Evolutionary conservation across 2,113 vertebrate species (phyloP), one percentile per base, ranked within the genome.

Genomic region (Ramphastos sulfuratus): DNA sequence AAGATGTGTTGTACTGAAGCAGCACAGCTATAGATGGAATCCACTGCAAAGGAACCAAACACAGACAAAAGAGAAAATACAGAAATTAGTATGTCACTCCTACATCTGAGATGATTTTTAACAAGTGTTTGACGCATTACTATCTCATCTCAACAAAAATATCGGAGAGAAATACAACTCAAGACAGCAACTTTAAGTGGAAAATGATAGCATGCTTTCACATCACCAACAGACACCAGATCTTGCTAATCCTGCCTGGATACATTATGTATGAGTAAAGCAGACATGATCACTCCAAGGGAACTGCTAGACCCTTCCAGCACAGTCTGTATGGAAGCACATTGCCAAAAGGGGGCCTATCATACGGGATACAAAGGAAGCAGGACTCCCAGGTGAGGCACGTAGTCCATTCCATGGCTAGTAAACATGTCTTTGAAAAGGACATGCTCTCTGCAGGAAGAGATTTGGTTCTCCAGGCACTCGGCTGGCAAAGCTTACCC

Each of bases 171-270:
- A 88, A 93, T 23, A 44, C 44, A 75, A 24, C 28, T 80, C 48
- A 55, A 37, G 64, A 82, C 42, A 90, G 11, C 35, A 24, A 56
- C 48, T 72, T 83, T 9, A 89, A 69, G 31, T 30, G 19, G 65
- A 33, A 71, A 82, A 54, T 0, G 1, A 83, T 2, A 83, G 42
- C 24, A 42, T 27, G 74, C 72, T 71, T 73, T 66, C 54, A 42
- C 21, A 59, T 13, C 18, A 25, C 15, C 3, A 2, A 31, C 52
- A 0, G 0, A 77, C 71, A 80, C 4, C 0, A 0, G 27, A 52
- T 67, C 54, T 54, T 76, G n/a, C 59, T 91, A 66, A 58, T 55
- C n/a, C 35, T 35, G 18, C 25, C 76, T 59, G 10, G 33, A 33
- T 21, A 59, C 28, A 67, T 85, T 44, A 86, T 11, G 15, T 10